Percentiles rank a stretch among this genome's conserved stretches.
phyloP scores from a whole-genome alignment of 2,888 invertebrate species.

The Epinotia brunnichana region DNA sequence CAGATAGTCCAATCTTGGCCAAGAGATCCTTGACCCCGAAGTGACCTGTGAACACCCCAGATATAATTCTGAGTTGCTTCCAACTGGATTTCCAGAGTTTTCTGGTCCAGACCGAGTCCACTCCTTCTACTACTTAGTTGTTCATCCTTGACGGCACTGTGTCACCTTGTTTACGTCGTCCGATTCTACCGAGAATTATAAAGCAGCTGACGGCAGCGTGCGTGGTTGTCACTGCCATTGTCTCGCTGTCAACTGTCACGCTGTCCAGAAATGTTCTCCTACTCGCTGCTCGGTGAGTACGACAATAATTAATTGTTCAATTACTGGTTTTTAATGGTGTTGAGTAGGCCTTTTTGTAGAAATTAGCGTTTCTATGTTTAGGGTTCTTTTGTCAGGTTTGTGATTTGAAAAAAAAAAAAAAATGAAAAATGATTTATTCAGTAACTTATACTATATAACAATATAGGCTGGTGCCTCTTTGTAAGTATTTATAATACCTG shows the following conservation, averaged over 20 bases:
- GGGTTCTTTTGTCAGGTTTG: background rate
- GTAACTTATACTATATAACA: too few species aligned
- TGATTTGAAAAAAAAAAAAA: too few species aligned
- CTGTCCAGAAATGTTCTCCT: slow-evolving; percentile 36
- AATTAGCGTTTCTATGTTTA: background rate
- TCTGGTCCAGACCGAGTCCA: too few species aligned
- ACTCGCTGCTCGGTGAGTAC: slow-evolving; percentile 61
- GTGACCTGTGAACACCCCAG: too few species aligned
- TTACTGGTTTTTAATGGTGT: background rate
- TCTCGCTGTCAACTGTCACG: slow-evolving; percentile 13
- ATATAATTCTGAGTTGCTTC: too few species aligned
- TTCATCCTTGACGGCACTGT: slow-evolving; percentile 49
- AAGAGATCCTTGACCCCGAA: too few species aligned
- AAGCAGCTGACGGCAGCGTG: slow-evolving; percentile 50
- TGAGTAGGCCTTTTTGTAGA: background rate
- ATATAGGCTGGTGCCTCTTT: too few species aligned
- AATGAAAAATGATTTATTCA: too few species aligned
- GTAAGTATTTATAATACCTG: too few species aligned
- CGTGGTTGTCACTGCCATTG: slow-evolving; percentile 34
- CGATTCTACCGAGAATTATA: slow-evolving; percentile 59
- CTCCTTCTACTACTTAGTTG: too few species aligned
- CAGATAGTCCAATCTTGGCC: too few species aligned
- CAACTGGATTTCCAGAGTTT: too few species aligned
- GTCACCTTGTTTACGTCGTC: slow-evolving; percentile 56
- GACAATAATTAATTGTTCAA: slow-evolving; percentile 28